Evolutionary conservation across 2,113 vertebrate genomes (phyloP), one percentile per base, ranked within the genome.

Genomic region (Ciconia boyciana): DNA sequence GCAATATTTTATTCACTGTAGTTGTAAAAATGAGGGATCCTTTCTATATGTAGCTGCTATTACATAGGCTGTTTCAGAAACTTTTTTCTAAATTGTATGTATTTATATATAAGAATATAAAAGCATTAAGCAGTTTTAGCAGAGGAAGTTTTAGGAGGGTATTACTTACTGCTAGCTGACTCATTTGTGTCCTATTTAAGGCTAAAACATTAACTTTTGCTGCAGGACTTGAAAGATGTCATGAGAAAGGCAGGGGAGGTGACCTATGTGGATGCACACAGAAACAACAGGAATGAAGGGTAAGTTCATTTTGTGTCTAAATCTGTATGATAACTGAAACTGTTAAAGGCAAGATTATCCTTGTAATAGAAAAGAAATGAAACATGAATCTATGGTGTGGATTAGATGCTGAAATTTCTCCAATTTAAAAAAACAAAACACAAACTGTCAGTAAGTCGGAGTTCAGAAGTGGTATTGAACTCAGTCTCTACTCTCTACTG

Each of bases 211-310:
- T 92, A 76, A 89, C 76, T 95, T 96, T 66, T 97, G 95, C 97
- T 96, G 76, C 98, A 99, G 99, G 99, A 99, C 97, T 98, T 99
- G 93, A 99, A 99, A 97, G 99, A 99, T 98, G 98, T 99, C 96
- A 99, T 99, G 99, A 99, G 99, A 97, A 99, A 99, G 97, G 99
- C 98, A 89, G 99, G 99, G 69, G 99, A 99, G 86, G 99, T 99
- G 60, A 99, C 99, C 41, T 99, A 99, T 98, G 99, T 99, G 98
- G 99, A 99, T 93, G 99, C 99, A 46, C 99, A 99, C 98, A 98
- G 99, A 95, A 98, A 98, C 96, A 99, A 99, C 96, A 98, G 99
- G 98, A 99, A 99, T 69, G 99, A 99, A 98, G 99, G 99, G 99
- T 99, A 83, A 97, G 97, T 69, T 85, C 4, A 39, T 54, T 87